Evolutionary conservation across 1,140 invertebrate genomes (phyloP), one percentile per base, ranked within the genome.

Genomic region (Plectrocnemia conspersa): DNA sequence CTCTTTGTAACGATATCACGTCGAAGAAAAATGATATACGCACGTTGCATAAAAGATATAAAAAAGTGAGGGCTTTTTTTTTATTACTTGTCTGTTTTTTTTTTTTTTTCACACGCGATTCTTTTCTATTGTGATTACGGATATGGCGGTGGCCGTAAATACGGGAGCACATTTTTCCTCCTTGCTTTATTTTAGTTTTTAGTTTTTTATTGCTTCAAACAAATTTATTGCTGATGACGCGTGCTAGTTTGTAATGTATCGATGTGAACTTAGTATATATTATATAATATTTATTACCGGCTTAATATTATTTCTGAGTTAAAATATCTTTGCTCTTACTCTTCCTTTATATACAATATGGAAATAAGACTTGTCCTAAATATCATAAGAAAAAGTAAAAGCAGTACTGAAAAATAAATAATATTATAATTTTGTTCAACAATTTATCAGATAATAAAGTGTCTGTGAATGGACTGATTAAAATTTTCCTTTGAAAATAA

Each of bases 1-100:
- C 48, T 45, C 45, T 54, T 54, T 22, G 52, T 50, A 58, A 58
- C 47, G 52, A 55, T 61, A 61, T 61, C 59, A 57, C 55, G 55
- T 61, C 55, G 59, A 58, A 58, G 59, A 61, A 61, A 57, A 61
- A 61, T 61, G 55, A 61, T 58, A 58, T 55, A 61, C 54, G 59
- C 55, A 55, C 52, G 52, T 61, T 58, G 59, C 59, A 61, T 61
- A 61, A 58, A 57, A 61, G 54, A 56, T 55, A 61, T 54, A 57
- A 56, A 57, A 54, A 55, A 53, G 40, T 44, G 58, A 46, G 58
- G 45, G 47, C 42, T 22, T 44, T 55, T 60, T 55, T 55, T 48
- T 60, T 60, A 52, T 50, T 38, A 24, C 33, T 38, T 24, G 32
- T 38, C 47, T 21, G 48, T 52, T 60, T 59, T 59, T 46, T 55